Conservation (phyloP, 2,888 invertebrate genomes). For the Automeris io region DNA sequence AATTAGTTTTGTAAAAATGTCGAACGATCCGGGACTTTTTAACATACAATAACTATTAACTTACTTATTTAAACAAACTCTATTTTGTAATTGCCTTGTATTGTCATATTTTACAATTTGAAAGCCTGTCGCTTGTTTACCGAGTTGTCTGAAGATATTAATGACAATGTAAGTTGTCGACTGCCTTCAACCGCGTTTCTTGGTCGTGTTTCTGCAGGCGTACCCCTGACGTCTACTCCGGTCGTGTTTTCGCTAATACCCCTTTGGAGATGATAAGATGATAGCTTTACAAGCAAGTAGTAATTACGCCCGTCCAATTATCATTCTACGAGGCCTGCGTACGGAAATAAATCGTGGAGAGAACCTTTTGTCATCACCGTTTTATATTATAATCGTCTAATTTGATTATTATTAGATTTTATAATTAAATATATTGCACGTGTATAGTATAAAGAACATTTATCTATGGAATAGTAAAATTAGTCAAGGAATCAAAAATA, state of each 20-base stretch:
- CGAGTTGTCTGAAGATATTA: constrained; percentile 68
- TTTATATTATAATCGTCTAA: constrained; percentile 11
- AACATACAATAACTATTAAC: too few relatives aligned
- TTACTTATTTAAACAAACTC: too few relatives aligned
- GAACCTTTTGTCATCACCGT: constrained; percentile 38
- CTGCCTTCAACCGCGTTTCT: constrained; percentile 53
- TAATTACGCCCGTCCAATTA: constrained; percentile 71
- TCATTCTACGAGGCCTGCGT: constrained; percentile 37
- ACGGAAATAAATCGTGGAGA: constrained; percentile 42
- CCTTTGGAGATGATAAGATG: constrained; percentile 71
- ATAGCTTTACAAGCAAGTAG: constrained; percentile 72
- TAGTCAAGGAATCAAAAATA: too few relatives aligned
- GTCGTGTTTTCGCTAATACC: constrained; percentile 70
- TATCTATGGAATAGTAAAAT: too few relatives aligned
- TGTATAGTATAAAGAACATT: too few relatives aligned
- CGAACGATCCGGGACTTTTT: too few relatives aligned
- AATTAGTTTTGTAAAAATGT: too few relatives aligned
- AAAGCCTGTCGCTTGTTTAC: constrained; percentile 61
- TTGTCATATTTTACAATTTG: constrained; percentile 74
- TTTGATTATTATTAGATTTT: not conserved
- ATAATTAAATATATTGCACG: too few relatives aligned
- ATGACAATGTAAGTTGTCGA: constrained; percentile 66
- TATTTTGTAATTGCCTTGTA: constrained; percentile 72
- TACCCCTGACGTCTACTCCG: constrained; percentile 17
- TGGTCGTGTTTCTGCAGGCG: constrained; percentile 27